A percentile compares a stretch with the other conserved stretches of the same genome.
Evolutionary conservation across 2,888 invertebrate genomes (phyloP).

Genomic region (Macrophya annulata): DNA sequence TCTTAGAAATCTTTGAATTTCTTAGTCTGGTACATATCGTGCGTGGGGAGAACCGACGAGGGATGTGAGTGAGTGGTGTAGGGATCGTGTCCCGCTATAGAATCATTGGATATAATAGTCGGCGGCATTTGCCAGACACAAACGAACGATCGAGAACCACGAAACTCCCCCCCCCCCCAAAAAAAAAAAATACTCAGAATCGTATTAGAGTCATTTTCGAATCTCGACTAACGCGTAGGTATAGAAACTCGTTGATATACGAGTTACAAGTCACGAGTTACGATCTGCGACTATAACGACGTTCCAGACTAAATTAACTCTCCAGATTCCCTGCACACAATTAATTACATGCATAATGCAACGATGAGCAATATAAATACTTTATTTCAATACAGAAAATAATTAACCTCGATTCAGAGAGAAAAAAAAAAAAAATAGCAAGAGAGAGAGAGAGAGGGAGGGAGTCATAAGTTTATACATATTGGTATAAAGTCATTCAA

Average conservation of each 20-base stretch:
- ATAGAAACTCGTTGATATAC: neutral
- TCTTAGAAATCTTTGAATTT: neutral
- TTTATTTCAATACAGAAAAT: neutral
- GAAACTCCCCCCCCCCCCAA: too few relatives aligned
- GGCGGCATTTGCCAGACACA: slow-evolving; percentile 41
- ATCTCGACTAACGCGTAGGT: slow-evolving; percentile 1
- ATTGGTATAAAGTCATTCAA: too few relatives aligned
- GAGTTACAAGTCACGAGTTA: slow-evolving; percentile 8
- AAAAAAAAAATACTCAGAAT: slow-evolving; percentile 43
- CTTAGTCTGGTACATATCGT: neutral
- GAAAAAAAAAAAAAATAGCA: too few relatives aligned
- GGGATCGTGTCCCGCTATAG: neutral
- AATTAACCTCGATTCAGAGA: neutral
- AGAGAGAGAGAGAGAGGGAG: too few relatives aligned
- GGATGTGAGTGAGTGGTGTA: neutral
- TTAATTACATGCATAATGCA: neutral
- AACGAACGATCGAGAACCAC: slow-evolving; percentile 22
- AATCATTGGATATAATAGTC: slow-evolving; percentile 7
- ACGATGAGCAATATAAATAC: neutral
- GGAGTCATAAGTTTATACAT: too few relatives aligned
- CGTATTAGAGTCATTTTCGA: slow-evolving; percentile 20
- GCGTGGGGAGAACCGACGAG: neutral
- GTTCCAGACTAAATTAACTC: slow-evolving; percentile 21
- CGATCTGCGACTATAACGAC: neutral
- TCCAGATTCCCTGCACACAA: neutral